Conservation (phyloP, 2,797 vertebrate genomes). For the Bradypodion ventrale region DNA sequence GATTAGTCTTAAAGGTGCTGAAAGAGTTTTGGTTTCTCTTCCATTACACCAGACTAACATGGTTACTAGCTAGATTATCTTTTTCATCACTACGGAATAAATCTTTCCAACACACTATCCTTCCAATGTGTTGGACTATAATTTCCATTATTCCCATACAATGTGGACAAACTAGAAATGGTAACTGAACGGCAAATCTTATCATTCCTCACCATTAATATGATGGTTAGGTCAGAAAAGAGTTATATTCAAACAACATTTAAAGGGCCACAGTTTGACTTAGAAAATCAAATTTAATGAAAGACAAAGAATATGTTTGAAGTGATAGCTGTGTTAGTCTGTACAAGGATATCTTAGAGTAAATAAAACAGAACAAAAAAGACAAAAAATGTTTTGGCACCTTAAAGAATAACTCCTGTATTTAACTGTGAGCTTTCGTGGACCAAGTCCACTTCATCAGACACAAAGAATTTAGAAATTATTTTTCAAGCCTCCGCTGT, state of each 20-base stretch:
- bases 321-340: too few relatives aligned
- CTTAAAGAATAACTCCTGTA: too few relatives aligned
- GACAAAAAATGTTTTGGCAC: too few relatives aligned
- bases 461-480: background rate
- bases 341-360: too few relatives aligned
- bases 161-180: background rate
- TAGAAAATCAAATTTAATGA: background rate
- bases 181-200: background rate
- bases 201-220: background rate
- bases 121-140: background rate
- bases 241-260: background rate
- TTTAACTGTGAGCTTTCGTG: too few relatives aligned
- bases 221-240: background rate
- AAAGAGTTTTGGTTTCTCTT: too few relatives aligned
- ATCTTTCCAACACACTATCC: background rate
- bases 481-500: background rate
- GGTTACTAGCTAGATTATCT: too few relatives aligned
- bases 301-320: background rate
- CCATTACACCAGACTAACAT: too few relatives aligned
- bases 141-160: background rate
- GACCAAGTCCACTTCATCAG: too few relatives aligned
- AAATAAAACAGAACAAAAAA: too few relatives aligned
- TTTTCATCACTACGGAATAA: background rate
- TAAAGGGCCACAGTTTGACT: background rate
- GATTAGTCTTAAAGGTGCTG: too few relatives aligned